phyloP scores from a whole-genome alignment of 2,888 invertebrate genomes.

The Melieria omissa region DNA sequence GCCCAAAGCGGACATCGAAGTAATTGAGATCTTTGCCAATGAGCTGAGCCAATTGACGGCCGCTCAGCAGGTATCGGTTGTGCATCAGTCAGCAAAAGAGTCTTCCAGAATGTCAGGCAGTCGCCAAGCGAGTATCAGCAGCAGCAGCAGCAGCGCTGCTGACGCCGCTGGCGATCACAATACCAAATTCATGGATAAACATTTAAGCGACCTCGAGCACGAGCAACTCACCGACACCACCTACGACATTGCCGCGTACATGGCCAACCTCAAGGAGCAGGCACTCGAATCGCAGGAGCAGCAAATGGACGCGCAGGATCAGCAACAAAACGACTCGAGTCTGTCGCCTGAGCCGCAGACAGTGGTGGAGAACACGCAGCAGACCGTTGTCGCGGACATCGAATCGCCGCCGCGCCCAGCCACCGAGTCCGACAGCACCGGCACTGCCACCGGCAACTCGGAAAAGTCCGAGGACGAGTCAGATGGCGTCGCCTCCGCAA shows the following conservation, averaged over 20 bases:
- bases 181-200: constrained; percentile 65
- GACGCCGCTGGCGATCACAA: constrained; percentile 49
- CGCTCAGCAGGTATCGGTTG: constrained; percentile 61
- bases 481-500: constrained; percentile 54
- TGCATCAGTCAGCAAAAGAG: constrained; percentile 59
- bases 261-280: constrained; percentile 66
- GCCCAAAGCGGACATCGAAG: constrained; percentile 65
- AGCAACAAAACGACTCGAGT: constrained; percentile 65
- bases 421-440: constrained; percentile 59
- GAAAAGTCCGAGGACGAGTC: constrained; percentile 65
- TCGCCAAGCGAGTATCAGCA: constrained; percentile 42
- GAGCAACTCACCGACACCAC: constrained; percentile 63
- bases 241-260: constrained; percentile 66
- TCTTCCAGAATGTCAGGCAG: constrained; percentile 47
- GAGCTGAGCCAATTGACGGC: constrained; percentile 60
- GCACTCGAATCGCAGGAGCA: constrained; percentile 60
- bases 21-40: constrained; percentile 64
- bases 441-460: constrained; percentile 61
- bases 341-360: constrained; percentile 65
- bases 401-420: constrained; percentile 60
- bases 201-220: constrained; percentile 65
- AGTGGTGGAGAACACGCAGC: constrained; percentile 64
- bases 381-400: constrained; percentile 60
- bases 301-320: constrained; percentile 54
- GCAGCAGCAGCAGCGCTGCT: constrained; percentile 47